Evolutionary conservation across 1,140 invertebrate genomes (phyloP).

Genomic region (Arctopsyche grandis): DNA sequence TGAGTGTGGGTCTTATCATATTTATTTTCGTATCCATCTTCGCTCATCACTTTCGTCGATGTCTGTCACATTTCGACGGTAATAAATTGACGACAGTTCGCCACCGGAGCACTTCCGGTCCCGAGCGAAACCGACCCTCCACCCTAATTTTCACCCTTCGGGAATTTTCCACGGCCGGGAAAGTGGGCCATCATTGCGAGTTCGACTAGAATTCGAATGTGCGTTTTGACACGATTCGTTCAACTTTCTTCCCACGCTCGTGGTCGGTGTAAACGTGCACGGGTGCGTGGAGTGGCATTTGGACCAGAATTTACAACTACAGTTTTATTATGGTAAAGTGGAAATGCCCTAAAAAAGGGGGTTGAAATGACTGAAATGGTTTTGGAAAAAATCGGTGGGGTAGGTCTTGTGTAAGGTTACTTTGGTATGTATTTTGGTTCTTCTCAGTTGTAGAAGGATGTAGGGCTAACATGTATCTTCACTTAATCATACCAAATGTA

Average conservation of each 20-base stretch:
- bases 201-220: too few relatives aligned
- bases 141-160: neutral
- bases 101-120: neutral
- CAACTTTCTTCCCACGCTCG: too few relatives aligned
- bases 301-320: neutral
- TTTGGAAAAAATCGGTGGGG: too few relatives aligned
- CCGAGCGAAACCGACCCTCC: neutral
- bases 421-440: too few relatives aligned
- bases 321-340: constrained; percentile 2
- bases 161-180: neutral
- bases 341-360: neutral
- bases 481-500: too few relatives aligned
- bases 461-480: too few relatives aligned
- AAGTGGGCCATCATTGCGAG: neutral
- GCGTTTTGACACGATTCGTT: too few relatives aligned
- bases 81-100: constrained; percentile 16
- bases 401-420: too few relatives aligned
- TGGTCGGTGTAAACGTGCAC: too few relatives aligned
- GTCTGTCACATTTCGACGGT: constrained; percentile 5
- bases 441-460: too few relatives aligned
- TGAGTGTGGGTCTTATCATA: too few relatives aligned
- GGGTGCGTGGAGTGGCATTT: too few relatives aligned
- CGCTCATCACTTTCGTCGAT: constrained; percentile 9
- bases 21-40: neutral
- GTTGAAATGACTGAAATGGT: neutral